Percentiles rank a stretch among this genome's conserved stretches.
Conservation (phyloP, 2,888 invertebrate species). For the Drosophila demipolita region DNA sequence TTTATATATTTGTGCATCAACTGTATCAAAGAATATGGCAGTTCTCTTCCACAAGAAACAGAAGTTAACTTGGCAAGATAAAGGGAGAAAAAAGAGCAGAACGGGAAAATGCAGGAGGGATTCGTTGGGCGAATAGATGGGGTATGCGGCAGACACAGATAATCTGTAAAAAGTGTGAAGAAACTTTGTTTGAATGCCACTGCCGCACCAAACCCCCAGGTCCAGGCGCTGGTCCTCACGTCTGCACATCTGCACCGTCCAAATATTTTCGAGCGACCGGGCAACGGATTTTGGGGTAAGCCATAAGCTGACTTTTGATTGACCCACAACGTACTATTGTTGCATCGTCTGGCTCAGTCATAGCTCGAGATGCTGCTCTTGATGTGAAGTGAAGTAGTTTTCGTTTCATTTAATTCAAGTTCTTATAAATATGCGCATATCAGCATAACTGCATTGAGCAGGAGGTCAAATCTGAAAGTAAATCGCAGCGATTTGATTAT, state of each 20-base stretch:
- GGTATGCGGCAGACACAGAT: slow-evolving; percentile 29
- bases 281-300: slow-evolving; percentile 21
- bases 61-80: slow-evolving; percentile 4
- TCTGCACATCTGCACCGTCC: neutral
- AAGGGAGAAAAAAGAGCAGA: slow-evolving; percentile 3
- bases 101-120: slow-evolving; percentile 3
- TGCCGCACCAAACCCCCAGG: neutral
- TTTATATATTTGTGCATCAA: neutral
- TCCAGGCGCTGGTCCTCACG: neutral
- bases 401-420: slow-evolving; percentile 35
- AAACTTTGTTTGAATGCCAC: slow-evolving; percentile 25
- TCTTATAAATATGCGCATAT: slow-evolving; percentile 9
- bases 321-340: slow-evolving; percentile 31
- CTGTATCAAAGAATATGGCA: neutral
- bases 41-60: neutral
- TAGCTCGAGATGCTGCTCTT: slow-evolving; percentile 1
- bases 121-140: neutral
- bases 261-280: slow-evolving; percentile 7
- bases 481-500: neutral
- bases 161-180: slow-evolving; percentile 55
- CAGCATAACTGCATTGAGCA: neutral
- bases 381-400: slow-evolving; percentile 19
- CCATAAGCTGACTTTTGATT: slow-evolving; percentile 58
- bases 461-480: neutral
- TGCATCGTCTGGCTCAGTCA: slow-evolving; percentile 14